Conservation (phyloP, 2,113 vertebrate genomes). For the Sceloporus undulatus region DNA sequence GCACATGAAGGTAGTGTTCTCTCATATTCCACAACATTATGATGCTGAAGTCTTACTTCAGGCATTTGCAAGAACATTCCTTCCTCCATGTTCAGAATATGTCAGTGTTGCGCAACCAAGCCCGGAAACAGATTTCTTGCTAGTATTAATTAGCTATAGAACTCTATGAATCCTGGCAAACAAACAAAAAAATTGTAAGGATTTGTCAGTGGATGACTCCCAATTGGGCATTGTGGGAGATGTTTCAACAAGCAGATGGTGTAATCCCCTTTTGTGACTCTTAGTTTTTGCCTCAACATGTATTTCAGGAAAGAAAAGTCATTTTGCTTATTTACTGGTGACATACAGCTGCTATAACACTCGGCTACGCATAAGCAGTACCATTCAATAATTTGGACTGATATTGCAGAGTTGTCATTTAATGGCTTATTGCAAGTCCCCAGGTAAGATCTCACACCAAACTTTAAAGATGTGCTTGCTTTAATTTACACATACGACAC, state of each 20-base stretch:
- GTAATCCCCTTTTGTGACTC: not conserved
- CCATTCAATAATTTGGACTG: not conserved
- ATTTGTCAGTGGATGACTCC: conserved; percentile 36
- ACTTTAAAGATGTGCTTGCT: not conserved
- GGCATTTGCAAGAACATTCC: conserved; percentile 35
- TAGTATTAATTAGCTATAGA: conserved; percentile 59
- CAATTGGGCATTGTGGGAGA: conserved; percentile 47
- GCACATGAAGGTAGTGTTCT: conserved; percentile 7
- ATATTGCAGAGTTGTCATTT: not conserved
- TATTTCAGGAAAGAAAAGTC: conserved; percentile 12
- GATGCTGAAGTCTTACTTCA: conserved; percentile 21
- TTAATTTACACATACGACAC: too few relatives aligned
- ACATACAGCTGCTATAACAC: too few relatives aligned
- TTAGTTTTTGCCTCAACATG: not conserved
- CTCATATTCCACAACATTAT: conserved; percentile 60
- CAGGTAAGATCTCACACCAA: not conserved
- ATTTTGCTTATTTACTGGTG: not conserved
- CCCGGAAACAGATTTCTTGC: conserved; percentile 28
- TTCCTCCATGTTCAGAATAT: conserved; percentile 37
- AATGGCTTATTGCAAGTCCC: not conserved
- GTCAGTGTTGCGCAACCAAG: conserved; percentile 32
- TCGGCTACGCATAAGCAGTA: too few relatives aligned
- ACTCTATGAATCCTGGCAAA: conserved; percentile 48
- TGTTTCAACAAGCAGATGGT: conserved; percentile 18
- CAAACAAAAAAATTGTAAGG: too few relatives aligned